A percentile compares a stretch with the other conserved stretches of the same genome.
phyloP scores from a whole-genome alignment of 1,140 invertebrate species.

The Bactericera cockerelli region DNA sequence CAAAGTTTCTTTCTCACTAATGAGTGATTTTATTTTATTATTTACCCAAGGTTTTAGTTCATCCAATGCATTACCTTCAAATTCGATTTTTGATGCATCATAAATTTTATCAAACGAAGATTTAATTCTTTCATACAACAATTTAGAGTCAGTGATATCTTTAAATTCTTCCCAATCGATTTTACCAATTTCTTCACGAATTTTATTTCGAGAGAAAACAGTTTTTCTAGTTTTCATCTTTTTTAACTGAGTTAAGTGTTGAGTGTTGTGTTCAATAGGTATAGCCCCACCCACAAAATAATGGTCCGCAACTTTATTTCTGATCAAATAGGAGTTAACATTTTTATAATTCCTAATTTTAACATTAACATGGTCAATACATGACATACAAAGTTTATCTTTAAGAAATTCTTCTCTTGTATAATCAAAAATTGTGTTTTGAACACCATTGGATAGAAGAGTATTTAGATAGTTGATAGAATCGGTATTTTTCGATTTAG shows the following conservation, averaged over 20 bases:
- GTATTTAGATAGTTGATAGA: not conserved
- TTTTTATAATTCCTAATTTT: not conserved
- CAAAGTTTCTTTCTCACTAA: not conserved
- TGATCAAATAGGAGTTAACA: not conserved
- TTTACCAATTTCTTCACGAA: not conserved
- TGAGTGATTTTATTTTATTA: not conserved
- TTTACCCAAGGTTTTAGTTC: not conserved
- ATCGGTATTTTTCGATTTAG: not conserved
- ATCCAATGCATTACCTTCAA: not conserved
- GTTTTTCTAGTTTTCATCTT: not conserved
- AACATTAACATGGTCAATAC: not conserved
- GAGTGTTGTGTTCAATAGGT: not conserved
- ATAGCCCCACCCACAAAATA: not conserved
- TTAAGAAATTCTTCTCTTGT: not conserved
- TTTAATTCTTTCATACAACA: not conserved
- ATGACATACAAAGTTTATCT: not conserved
- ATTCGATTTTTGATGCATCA: not conserved
- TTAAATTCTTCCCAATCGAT: not conserved
- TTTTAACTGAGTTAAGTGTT: not conserved
- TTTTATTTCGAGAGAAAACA: not conserved
- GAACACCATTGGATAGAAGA: not conserved
- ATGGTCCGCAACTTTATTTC: not conserved
- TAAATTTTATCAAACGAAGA: not conserved
- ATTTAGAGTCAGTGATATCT: not conserved
- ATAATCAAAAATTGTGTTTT: not conserved